These are phyloP conservation scores for Coluber constrictor DNA, from an alignment of 2,797 vertebrate species.

Conservation along the genomic window DNA sequence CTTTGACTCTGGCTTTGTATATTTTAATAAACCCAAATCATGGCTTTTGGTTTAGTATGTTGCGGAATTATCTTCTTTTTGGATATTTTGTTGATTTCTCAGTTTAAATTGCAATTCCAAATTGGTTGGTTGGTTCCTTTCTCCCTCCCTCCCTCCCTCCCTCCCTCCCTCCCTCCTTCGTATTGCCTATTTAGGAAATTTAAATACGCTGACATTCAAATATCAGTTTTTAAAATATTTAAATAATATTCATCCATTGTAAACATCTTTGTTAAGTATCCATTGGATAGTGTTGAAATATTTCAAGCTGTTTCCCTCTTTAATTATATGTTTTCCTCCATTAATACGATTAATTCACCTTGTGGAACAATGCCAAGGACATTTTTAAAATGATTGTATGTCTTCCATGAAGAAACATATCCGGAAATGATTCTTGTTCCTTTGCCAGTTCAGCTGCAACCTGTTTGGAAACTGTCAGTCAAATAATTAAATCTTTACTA, in stretches of 20 bases:
- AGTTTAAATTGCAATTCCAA: neutral
- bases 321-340: conserved; percentile 11
- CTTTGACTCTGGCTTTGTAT: too few species aligned
- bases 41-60: too few species aligned
- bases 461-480: neutral
- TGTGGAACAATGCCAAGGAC: conserved; percentile 10
- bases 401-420: conserved; percentile 12
- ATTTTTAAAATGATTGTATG: neutral
- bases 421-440: conserved; percentile 11
- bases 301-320: neutral
- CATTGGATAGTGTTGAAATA: neutral
- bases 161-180: neutral
- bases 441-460: conserved; percentile 35
- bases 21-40: too few species aligned
- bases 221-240: neutral
- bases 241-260: neutral
- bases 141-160: neutral
- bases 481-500: neutral
- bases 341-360: conserved; percentile 3
- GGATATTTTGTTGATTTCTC: neutral
- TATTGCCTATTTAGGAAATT: neutral
- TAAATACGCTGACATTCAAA: neutral
- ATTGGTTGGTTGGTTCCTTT: neutral
- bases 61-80: neutral
- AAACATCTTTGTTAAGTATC: neutral